Conservation (phyloP, 2,113 vertebrate species). For the Eudorcas thomsonii region DNA sequence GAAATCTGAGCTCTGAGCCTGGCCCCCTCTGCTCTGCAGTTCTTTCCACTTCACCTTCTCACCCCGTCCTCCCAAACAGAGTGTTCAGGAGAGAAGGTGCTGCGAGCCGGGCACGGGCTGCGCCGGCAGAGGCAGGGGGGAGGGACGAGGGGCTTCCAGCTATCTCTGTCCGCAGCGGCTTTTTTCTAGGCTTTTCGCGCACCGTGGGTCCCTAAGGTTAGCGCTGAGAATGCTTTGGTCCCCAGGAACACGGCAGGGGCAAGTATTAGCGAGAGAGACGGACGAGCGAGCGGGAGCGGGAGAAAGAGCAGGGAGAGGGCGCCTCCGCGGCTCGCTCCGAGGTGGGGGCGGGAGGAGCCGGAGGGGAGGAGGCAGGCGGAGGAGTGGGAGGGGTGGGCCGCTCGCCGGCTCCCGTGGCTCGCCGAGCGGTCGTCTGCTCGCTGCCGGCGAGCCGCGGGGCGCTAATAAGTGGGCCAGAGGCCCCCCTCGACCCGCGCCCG, state of each 20-base stretch:
- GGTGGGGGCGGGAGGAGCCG: slow-evolving; percentile 61
- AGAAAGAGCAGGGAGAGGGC: slow-evolving; percentile 45
- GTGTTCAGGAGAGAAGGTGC: slow-evolving; percentile 54
- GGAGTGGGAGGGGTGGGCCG: slow-evolving; percentile 44
- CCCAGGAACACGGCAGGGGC: slow-evolving; percentile 36
- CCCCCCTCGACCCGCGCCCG: background rate
- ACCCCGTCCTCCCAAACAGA: slow-evolving; percentile 46
- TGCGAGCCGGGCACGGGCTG: slow-evolving; percentile 22
- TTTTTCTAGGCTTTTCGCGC: background rate
- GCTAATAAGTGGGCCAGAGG: slow-evolving; percentile 61
- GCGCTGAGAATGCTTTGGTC: slow-evolving; percentile 45
- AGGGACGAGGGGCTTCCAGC: slow-evolving; percentile 30
- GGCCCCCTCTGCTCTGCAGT: slow-evolving; percentile 38
- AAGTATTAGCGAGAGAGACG: background rate
- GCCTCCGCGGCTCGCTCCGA: slow-evolving; percentile 30
- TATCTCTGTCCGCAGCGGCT: background rate
- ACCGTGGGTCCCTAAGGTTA: background rate
- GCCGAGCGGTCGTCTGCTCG: slow-evolving; percentile 16
- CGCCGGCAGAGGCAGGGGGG: slow-evolving; percentile 3
- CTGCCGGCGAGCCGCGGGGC: slow-evolving; percentile 41
- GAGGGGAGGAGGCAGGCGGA: background rate
- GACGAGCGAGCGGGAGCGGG: slow-evolving; percentile 30
- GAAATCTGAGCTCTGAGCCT: slow-evolving; percentile 50
- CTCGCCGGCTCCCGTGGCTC: slow-evolving; percentile 61
- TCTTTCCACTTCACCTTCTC: slow-evolving; percentile 62